phyloP scores from a whole-genome alignment of 2,113 vertebrate species.

The Cynopterus brachyotis region DNA sequence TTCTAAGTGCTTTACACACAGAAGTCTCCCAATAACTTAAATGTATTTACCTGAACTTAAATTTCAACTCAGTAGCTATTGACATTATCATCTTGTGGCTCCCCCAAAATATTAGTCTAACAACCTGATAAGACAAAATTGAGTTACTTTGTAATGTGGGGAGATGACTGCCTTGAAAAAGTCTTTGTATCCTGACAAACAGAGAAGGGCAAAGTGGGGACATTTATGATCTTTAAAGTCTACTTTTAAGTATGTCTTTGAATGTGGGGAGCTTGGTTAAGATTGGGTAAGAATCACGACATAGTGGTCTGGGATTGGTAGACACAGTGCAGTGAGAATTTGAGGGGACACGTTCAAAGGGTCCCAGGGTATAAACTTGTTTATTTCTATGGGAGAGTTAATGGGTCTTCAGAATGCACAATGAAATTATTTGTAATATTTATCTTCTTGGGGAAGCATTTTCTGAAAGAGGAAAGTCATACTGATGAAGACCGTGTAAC shows the following conservation, averaged over 20 bases:
- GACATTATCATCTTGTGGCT: neutral
- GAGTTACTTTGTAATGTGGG: neutral
- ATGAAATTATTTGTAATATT: neutral
- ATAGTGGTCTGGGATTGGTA: neutral
- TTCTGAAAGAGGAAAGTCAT: neutral
- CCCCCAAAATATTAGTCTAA: neutral
- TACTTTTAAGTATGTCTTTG: neutral
- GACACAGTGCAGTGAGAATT: neutral
- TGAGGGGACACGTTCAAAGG: neutral
- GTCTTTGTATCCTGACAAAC: neutral
- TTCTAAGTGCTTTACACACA: neutral
- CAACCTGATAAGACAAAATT: neutral
- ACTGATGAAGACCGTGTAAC: neutral
- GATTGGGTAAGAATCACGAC: neutral
- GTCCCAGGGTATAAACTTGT: neutral
- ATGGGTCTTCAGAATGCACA: neutral
- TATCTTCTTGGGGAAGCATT: neutral
- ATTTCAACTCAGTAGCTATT: neutral
- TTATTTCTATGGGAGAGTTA: neutral
- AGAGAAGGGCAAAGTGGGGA: neutral
- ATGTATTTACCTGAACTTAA: neutral
- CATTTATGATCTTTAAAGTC: neutral
- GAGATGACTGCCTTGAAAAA: neutral
- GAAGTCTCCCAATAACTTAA: neutral
- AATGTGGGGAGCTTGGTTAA: neutral